These are phyloP conservation scores for Mactra quadrangularis DNA, from an alignment of 1,140 invertebrate genomes.

Conservation along the genomic window DNA sequence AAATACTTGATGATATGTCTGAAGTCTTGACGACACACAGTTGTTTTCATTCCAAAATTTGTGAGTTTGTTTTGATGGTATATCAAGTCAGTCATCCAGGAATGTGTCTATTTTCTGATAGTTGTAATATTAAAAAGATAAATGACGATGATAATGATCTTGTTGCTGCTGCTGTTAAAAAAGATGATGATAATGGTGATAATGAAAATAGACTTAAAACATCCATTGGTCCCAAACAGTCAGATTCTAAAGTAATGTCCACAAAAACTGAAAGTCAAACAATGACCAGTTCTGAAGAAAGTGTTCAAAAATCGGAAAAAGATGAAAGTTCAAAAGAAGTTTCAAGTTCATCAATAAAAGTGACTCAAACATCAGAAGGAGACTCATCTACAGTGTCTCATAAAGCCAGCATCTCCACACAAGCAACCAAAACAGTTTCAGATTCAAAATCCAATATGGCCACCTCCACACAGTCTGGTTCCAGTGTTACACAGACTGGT, in stretches of 20 bases:
- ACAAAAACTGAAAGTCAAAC: too few species aligned
- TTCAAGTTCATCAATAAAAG: too few species aligned
- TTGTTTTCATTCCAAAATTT: neutral
- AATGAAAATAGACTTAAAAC: too few species aligned
- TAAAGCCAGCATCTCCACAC: neutral
- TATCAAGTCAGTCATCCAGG: neutral
- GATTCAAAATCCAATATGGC: neutral
- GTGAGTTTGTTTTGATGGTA: neutral
- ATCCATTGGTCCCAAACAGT: too few species aligned
- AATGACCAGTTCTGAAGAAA: too few species aligned
- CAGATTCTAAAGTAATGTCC: too few species aligned
- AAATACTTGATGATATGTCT: neutral
- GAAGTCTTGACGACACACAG: neutral
- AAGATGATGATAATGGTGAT: neutral
- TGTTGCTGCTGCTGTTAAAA: neutral
- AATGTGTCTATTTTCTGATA: neutral
- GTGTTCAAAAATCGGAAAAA: too few species aligned
- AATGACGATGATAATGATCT: neutral
- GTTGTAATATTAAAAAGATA: neutral
- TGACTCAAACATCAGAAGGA: too few species aligned
- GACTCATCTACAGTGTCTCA: too few species aligned
- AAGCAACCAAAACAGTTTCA: neutral
- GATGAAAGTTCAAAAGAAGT: too few species aligned
- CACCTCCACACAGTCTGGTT: neutral
- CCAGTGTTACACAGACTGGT: neutral